Conservation (phyloP, 2,797 vertebrate genomes). For the Lophius americanus region DNA sequence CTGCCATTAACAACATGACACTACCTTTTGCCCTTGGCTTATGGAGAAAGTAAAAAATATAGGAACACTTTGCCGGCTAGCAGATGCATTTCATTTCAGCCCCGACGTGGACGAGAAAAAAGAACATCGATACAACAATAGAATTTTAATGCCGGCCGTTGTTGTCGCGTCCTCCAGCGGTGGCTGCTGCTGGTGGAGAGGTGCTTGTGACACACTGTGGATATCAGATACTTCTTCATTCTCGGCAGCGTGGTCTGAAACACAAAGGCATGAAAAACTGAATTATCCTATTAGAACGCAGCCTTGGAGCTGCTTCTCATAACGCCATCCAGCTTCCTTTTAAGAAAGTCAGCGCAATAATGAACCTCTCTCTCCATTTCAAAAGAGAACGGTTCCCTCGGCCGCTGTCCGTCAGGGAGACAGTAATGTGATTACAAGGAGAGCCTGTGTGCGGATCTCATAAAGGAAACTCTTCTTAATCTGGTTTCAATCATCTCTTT, state of each 20-base stretch:
- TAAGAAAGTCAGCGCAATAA: constrained; percentile 30
- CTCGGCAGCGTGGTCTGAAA: constrained; percentile 24
- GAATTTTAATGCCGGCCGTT: constrained; percentile 34
- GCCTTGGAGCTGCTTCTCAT: constrained; percentile 27
- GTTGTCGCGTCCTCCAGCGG: constrained; percentile 13
- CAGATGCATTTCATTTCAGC: constrained; percentile 4
- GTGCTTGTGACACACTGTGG: constrained; percentile 9
- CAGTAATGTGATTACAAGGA: constrained; percentile 6
- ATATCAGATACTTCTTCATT: constrained; percentile 13
- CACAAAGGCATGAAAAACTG: constrained; percentile 14
- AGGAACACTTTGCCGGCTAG: constrained; percentile 10
- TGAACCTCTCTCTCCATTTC: no score
- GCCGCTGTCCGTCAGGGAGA: not conserved
- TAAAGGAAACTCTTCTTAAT: constrained; percentile 8
- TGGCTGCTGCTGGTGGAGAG: not conserved
- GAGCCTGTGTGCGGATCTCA: constrained; percentile 1
- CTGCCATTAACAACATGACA: constrained; percentile 30
- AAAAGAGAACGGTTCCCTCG: not conserved
- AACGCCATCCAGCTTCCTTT: constrained; percentile 13
- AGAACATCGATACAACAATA: constrained; percentile 16
- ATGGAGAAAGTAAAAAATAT: constrained; percentile 32
- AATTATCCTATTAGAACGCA: constrained; percentile 28
- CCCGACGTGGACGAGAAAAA: not conserved
- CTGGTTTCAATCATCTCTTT: no score
- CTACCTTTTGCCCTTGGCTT: constrained; percentile 22